These are phyloP conservation scores for Trichopoda pennipes DNA, from an alignment of 2,888 invertebrate genomes.

Conservation along the genomic window DNA sequence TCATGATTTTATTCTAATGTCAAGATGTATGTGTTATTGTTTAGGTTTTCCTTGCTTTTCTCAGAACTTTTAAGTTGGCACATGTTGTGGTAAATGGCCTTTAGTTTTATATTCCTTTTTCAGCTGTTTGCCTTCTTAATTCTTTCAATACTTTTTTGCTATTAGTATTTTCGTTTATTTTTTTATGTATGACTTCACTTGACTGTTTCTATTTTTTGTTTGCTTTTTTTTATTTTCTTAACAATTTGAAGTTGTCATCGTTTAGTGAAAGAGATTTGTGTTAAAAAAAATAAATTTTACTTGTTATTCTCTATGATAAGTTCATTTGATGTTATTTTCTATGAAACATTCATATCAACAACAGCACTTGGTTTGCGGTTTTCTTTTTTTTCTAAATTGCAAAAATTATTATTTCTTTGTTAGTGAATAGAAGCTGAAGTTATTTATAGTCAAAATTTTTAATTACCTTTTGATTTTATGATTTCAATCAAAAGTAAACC, in stretches of 20 bases:
- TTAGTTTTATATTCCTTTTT: constrained; percentile 51
- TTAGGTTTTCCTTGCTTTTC: background rate
- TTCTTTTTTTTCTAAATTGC: background rate
- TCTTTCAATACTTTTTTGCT: no score
- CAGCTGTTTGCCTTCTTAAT: background rate
- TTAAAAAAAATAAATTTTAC: constrained; percentile 25
- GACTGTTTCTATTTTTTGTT: constrained; percentile 22
- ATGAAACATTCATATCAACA: constrained; percentile 14
- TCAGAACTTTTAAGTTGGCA: constrained; percentile 58
- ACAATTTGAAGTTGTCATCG: constrained; percentile 54
- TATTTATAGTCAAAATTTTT: constrained; percentile 18
- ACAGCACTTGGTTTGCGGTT: constrained; percentile 41
- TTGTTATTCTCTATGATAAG: constrained; percentile 56
- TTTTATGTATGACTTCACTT: constrained; percentile 20
- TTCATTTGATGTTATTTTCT: constrained; percentile 54
- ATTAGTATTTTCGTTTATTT: background rate
- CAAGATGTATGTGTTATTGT: constrained; percentile 32
- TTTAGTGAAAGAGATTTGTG: constrained; percentile 35
- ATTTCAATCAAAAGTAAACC: background rate
- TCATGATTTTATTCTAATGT: constrained; percentile 8
- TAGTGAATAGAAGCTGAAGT: background rate
- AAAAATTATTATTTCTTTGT: background rate
- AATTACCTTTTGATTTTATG: constrained; percentile 36
- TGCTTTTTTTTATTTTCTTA: constrained; percentile 29
- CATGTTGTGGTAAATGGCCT: constrained; percentile 68